Base-by-base conservation (phyloP, 2,888 invertebrate genomes). In the Schizaphis graminum region DNA sequence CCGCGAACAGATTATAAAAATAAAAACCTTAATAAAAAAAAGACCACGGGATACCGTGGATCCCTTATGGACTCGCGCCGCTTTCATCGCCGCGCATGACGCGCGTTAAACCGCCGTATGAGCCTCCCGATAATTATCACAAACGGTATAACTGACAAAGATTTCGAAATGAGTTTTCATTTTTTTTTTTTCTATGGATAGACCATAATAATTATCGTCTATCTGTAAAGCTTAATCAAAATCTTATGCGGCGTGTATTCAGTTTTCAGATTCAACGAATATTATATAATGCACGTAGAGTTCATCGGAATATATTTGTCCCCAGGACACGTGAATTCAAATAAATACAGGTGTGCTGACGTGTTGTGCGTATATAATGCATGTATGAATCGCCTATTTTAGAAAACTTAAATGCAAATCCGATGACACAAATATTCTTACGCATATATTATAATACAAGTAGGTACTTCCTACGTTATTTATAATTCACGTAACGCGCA, bases 111-210 rank as follows among this genome's bases (percentile, higher is more conserved):
- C 61, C 86, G n/a, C 86, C 84, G 47, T n/a, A 44, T 49, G 92
- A 24, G 35, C 47, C 35, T 49, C 61, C 53, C 77, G 92, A 93
- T 93, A 93, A 93, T 93, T 92, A 92, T 92, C 92, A 93, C 92
- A 87, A 44, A 28, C 53, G n/a, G 56, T 77, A n/a, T n/a, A 93
- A 88, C 88, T 35, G 28, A 89, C 89, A 92, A 92, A 93, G 88
- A 89, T 67, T 77, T 44, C 88, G 53, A 93, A 89, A 89, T 88
- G 92, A 88, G 92, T 92, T 92, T 92, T 92, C 61, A 41, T 92
- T 92, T 92, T 77, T 61, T 92, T 35, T 87, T 57, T 8, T 86
- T 56, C n/a, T n/a, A 16, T 67, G n/a, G 24, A 61, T 24, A 57
- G 53, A 53, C 35, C 35, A 41, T 56, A 91, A 77, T 77, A 88